These are phyloP conservation scores for Dysmachus trigonus DNA, from an alignment of 2,888 invertebrate genomes.

Conservation along the genomic window DNA sequence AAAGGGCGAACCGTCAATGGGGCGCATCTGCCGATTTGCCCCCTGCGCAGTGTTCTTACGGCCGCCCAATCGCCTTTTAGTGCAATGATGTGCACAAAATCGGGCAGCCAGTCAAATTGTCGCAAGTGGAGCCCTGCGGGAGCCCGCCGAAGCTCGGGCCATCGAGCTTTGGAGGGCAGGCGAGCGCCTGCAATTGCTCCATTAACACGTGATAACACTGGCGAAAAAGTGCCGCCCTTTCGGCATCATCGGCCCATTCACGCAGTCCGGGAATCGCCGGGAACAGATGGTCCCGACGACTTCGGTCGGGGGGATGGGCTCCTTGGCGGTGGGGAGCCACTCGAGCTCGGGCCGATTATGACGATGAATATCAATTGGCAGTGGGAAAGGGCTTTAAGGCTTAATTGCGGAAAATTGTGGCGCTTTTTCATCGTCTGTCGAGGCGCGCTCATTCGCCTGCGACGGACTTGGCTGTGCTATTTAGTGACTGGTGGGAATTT, in stretches of 20 bases:
- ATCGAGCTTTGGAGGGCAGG: constrained; percentile 21
- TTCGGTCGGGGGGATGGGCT: neutral
- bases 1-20: neutral
- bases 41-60: neutral
- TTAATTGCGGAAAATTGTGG: constrained; percentile 32
- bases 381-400: constrained; percentile 8
- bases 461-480: neutral
- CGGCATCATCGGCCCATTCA: constrained; percentile 15
- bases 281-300: neutral
- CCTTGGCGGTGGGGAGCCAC: neutral
- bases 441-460: neutral
- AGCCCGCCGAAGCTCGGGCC: constrained; percentile 25
- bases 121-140: constrained; percentile 3
- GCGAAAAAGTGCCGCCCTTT: constrained; percentile 32
- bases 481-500: constrained; percentile 5
- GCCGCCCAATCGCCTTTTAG: constrained; percentile 18
- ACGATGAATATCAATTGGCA: constrained; percentile 34
- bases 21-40: neutral
- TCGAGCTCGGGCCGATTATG: constrained; percentile 15
- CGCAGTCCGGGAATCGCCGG: neutral
- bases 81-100: constrained; percentile 1
- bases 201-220: constrained; percentile 29
- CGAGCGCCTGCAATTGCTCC: constrained; percentile 5
- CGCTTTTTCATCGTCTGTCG: neutral
- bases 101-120: neutral